phyloP scores from a whole-genome alignment of 2,113 vertebrate species.

The Pithys albifrons region DNA sequence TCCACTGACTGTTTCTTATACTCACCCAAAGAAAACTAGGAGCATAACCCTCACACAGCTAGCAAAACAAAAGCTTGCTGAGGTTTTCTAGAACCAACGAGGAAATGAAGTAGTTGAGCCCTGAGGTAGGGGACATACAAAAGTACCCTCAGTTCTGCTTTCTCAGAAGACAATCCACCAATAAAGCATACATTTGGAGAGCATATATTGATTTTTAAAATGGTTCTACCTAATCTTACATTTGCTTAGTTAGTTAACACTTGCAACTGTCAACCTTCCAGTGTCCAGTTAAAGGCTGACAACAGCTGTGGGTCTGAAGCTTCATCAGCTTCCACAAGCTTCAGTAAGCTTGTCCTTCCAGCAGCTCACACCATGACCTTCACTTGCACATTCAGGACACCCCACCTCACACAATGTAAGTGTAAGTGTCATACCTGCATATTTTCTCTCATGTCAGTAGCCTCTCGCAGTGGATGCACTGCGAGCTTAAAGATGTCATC shows the following conservation, averaged over 20 bases:
- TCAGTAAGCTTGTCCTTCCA: not conserved
- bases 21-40: not conserved
- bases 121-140: not conserved
- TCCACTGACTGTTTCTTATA: not conserved
- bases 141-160: not conserved
- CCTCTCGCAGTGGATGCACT: constrained; percentile 85
- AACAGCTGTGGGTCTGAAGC: not conserved
- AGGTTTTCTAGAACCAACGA: accelerated
- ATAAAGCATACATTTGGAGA: not conserved
- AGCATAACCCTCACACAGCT: not conserved
- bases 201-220: not conserved
- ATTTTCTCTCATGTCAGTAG: constrained; percentile 92
- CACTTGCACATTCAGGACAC: not conserved
- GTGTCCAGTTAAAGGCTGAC: not conserved
- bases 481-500: constrained; percentile 92
- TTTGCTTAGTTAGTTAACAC: not conserved
- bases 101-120: not conserved
- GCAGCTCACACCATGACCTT: not conserved
- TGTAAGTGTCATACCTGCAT: constrained; percentile 81
- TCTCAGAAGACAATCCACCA: not conserved
- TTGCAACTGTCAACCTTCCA: not conserved
- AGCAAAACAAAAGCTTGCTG: not conserved
- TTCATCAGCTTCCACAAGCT: not conserved
- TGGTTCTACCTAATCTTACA: not conserved
- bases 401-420: accelerated